Percentiles rank a stretch among this genome's conserved stretches.
phyloP scores from a whole-genome alignment of 2,888 invertebrate genomes.

The Nephrotoma guestfalica region DNA sequence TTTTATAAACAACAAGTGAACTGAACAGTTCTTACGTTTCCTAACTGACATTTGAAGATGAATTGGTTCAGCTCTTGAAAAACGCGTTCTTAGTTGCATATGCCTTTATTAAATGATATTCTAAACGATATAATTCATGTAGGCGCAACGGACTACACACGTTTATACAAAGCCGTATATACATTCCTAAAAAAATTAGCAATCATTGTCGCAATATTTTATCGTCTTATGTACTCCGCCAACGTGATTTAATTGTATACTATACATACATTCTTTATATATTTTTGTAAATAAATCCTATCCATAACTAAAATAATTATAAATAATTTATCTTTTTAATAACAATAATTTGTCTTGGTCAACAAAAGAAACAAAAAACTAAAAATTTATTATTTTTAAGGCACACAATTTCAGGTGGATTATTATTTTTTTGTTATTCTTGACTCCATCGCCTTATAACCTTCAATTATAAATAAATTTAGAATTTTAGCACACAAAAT shows the following conservation, averaged over 20 bases:
- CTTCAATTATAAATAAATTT: not conserved
- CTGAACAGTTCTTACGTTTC: not conserved
- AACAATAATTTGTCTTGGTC: not conserved
- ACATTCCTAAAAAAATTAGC: not conserved
- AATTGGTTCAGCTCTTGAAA: not conserved
- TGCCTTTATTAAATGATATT: too few species aligned
- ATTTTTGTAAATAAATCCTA: not conserved
- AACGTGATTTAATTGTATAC: not conserved
- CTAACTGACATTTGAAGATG: not conserved
- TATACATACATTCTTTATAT: not conserved
- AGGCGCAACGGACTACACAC: not conserved
- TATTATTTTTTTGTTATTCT: not conserved
- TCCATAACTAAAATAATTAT: not conserved
- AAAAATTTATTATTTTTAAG: not conserved
- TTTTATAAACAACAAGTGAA: not conserved
- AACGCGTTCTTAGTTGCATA: not conserved
- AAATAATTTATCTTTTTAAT: not conserved
- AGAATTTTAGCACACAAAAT: not conserved
- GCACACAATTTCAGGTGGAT: not conserved
- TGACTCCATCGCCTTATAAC: not conserved
- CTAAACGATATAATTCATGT: not conserved
- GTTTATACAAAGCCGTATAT: too few species aligned
- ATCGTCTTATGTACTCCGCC: not conserved
- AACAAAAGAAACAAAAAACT: not conserved
- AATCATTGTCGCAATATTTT: not conserved